phyloP scores from a whole-genome alignment of 1,140 invertebrate species.

The Penaeus indicus region DNA sequence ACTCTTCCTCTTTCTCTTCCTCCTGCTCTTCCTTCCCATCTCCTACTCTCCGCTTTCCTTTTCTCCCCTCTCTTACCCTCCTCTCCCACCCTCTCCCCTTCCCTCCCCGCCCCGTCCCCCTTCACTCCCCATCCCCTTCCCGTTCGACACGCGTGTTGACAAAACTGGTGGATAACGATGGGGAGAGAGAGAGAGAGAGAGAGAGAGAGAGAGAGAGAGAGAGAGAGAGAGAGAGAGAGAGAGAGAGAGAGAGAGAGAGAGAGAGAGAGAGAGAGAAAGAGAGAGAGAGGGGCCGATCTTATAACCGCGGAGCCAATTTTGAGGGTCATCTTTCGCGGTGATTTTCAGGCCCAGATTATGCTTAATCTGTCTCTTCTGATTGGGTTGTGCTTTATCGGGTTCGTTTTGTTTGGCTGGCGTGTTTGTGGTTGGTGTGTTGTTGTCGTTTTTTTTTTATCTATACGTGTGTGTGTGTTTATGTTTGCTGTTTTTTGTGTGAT shows the following conservation, averaged over 20 bases:
- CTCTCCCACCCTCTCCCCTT: not conserved
- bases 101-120: not conserved
- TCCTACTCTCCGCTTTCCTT: not conserved
- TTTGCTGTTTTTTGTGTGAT: too few relatives aligned
- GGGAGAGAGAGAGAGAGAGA: not conserved
- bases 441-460: too few relatives aligned
- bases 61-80: not conserved
- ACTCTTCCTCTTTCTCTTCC: not conserved
- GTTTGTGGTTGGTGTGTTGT: too few relatives aligned
- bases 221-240: constrained; percentile 5
- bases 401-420: too few relatives aligned
- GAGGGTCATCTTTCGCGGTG: too few relatives aligned
- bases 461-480: too few relatives aligned
- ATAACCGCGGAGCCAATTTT: constrained; percentile 7
- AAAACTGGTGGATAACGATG: too few relatives aligned
- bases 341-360: too few relatives aligned
- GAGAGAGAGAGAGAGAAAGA: constrained; percentile 41
- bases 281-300: constrained; percentile 1
- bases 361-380: too few relatives aligned
- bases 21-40: not conserved
- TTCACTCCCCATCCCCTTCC: not conserved
- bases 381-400: too few relatives aligned
- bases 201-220: constrained; percentile 3
- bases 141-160: too few relatives aligned
- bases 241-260: constrained; percentile 31